Evolutionary conservation across 2,797 vertebrate species (phyloP), one percentile per base, ranked within the genome.

Genomic region (Galago senegalensis): DNA sequence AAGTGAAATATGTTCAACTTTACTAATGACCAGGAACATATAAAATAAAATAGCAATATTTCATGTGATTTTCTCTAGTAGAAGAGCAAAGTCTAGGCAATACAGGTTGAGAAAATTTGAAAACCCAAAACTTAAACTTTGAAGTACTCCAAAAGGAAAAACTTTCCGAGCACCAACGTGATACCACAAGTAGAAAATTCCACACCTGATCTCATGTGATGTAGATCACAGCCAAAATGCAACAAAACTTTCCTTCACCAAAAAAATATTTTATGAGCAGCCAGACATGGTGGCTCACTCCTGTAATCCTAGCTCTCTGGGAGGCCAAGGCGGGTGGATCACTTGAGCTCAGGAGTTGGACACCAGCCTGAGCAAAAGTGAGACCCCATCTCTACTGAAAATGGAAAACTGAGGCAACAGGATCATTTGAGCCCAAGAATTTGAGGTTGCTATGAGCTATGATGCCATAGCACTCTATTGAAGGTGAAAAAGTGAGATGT

Each of bases 1-100:
- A 94, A 91, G 73, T 70, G 27, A 49, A 88, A 89, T 20, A 63
- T 40, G 17, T 61, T 84, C 87, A 87, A n/a, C 75, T 73, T 63
- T 88, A 46, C 43, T 16, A 75, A 34, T 40, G 86, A 91, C 70
- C 37, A 69, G 34, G 13, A 73, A 60, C 58, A 75, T 63, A 58
- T 67, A 79, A 88, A 95, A 73, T 58, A 46, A 14, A 95, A 76
- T n/a, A 82, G 3, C 7, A 27, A 5, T 23, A 12, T 63, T 91
- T 87, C 46, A 2, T 37, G 25, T 7, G 43, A 0, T 27, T 76
- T 67, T n/a, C 11, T 34, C 31, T 31, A 81, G 4, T 7, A 25
- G 23, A 73, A 82, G 2, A 60, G 14, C 27, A 76, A 77, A 31
- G 31, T 13, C 16, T 29, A 85, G 37, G 46, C 34, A 23, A 75